Evolutionary conservation across 2,113 vertebrate genomes (phyloP).

Genomic region (Phalacrocorax aristotelis): DNA sequence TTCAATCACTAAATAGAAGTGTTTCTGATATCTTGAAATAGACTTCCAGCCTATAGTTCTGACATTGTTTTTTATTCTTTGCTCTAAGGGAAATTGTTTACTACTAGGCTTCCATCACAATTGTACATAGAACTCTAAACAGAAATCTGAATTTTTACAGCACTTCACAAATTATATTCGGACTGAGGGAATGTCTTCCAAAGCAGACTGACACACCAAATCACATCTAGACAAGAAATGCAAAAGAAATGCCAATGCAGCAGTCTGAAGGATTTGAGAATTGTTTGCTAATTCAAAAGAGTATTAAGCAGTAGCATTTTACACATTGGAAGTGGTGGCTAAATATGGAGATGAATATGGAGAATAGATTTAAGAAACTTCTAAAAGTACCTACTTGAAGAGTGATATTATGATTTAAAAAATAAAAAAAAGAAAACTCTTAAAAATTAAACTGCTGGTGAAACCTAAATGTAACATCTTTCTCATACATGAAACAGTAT

Average conservation of each 20-base stretch:
- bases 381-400: not conserved
- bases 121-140: not conserved
- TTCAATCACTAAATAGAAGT: slow-evolving; percentile 72
- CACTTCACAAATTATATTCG: slow-evolving; percentile 13
- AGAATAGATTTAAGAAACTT: not conserved
- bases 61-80: slow-evolving; percentile 67
- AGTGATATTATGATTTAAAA: not conserved
- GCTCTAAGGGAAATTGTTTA: slow-evolving; percentile 51
- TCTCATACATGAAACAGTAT: not conserved
- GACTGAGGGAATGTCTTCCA: not conserved
- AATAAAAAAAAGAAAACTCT: not conserved
- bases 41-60: slow-evolving; percentile 67
- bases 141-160: slow-evolving; percentile 1
- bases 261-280: not conserved
- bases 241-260: not conserved
- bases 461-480: not conserved
- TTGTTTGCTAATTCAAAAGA: slow-evolving; percentile 37
- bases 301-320: slow-evolving; percentile 8
- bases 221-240: slow-evolving; percentile 15
- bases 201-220: slow-evolving; percentile 28
- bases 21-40: slow-evolving; percentile 75
- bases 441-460: not conserved
- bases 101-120: slow-evolving; percentile 24
- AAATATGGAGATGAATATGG: not conserved
- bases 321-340: not conserved